Base-by-base conservation (phyloP, 2,888 invertebrate genomes). In the Fissipunctia ypsillon region DNA sequence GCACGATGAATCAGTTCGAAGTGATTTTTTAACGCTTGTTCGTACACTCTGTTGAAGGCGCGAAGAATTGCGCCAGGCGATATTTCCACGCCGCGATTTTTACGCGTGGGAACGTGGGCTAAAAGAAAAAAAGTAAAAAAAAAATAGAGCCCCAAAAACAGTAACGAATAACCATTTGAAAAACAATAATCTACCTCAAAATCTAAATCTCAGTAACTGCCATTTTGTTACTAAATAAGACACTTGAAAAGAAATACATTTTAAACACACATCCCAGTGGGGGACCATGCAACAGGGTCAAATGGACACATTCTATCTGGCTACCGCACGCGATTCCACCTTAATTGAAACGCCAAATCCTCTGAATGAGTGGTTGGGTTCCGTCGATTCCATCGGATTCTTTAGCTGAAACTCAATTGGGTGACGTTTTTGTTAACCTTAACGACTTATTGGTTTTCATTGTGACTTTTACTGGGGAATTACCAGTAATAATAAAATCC, bases 271-370 rank as follows among this genome's bases (percentile, higher is more conserved):
- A 56, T 25, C 6, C 25, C 12, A 38, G 16, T 2, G 22, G 45
- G 4, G 1, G 25, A 19, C 43, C 12, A 52, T 52, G 65, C 45
- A 65, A 54, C 41, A 43, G 60, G 31, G 25, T 41, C 56, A 74
- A 71, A 61, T 43, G 25, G 45, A 68, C 63, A 73, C 69, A 80
- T 80, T 66, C 63, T 76, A 71, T 84, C 73, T n/a, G 41, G 73
- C 60, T 54, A 68, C 77, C 72, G 38, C 78, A 70, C 68, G 41
- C 81, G 68, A 70, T 82, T 84, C 76, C 76, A 80, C 88, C 80
- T 90, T 91, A 91, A 91, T 91, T 91, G 90, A 90, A 91, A 89
- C 84, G 80, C 86, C 84, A 83, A 88, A 88, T 88, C 85, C 88
- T 75, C 67, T 73, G 84, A 83, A 87, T 85, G 85, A 69, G 64